Base-by-base conservation (phyloP, 2,888 invertebrate species). In the Notodonta dromedarius region DNA sequence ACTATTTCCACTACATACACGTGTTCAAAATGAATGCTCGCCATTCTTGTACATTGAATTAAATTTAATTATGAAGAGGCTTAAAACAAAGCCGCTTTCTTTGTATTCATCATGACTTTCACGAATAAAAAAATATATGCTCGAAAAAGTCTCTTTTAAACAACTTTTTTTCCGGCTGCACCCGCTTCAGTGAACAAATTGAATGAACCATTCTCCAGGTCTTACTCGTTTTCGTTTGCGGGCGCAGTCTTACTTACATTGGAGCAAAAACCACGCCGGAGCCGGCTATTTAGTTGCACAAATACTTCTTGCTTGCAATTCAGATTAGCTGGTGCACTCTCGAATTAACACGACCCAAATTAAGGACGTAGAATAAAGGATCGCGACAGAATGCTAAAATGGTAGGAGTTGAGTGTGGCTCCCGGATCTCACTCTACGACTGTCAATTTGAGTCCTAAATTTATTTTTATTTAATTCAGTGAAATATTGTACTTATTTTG, bases 291-390 rank as follows among this genome's bases (percentile, higher is more conserved):
- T 78, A 78, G 76, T 80, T 76, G 70, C 76, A 74, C 82, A 82
- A 85, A 83, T 80, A 84, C 79, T 85, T 86, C 79, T 77, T 79
- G 82, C 82, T 77, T 85, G 83, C 85, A 82, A 79, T 83, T 70
- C 69, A 73, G 83, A 86, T 86, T 85, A 86, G 77, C 77, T 58
- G 64, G 59, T 46, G 66, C 63, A 67, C 71, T 69, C 71, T 54
- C 56, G 65, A 67, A 68, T 69, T 57, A 71, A 63, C 68, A 66
- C 65, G 61, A 67, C 74, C 64, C 64, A 79, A 67, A 62, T 57
- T 62, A 66, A 63, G 57, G 59, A 63, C 39, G 7, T 54, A 54
- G 54, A 54, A 39, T 54, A 54, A 54, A 54, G 14, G 39, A 32
- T 52, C 32, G 24, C 13, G 11, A 5, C 32, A 52, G 52, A 52